Evolutionary conservation across 1,140 invertebrate genomes (phyloP), one percentile per base, ranked within the genome.

Genomic region (Euwallacea fornicatus): DNA sequence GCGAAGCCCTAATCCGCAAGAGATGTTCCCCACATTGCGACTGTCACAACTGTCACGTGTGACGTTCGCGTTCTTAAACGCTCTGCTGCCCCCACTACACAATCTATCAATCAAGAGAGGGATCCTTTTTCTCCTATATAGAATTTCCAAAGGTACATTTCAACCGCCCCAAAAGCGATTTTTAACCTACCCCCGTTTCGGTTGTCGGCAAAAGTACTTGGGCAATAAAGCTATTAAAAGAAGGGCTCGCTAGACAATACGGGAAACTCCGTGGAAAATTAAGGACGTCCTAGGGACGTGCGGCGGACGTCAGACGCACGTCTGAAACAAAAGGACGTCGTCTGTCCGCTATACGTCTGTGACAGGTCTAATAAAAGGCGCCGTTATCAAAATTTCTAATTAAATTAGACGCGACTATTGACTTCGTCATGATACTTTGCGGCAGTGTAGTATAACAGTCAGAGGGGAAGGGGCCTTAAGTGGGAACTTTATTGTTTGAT

Each of bases 381-480:
- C 44, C 21, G 61, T 63, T 63, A 44, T 63, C 42, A 50, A 16
- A 46, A 63, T 47, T 63, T 42, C 42, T 50, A 50, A 50, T 63
- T 50, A 50, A 50, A 63, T 63, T 63, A 63, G 61, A 47, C 61
- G 3, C 44, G 61, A 44, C 61, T 63, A 63, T 63, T 63, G 61
- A 63, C 61, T 63, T 63, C 21, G 61, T 50, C 61, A 63, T 63
- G 61, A 63, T 63, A 47, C 61, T 42, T 10, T 63, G 61, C 46
- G 61, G 61, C 47, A 16, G 10, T 41, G 55, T 15, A 58, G n/a
- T 15, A 16, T 58, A 33, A 33, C 10, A 6, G n/a, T 15, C 13
- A 7, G n/a, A 33, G 55, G 10, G 13, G 16, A 58, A 16, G 10
- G n/a, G 46, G 46, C 13, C 46, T 50, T 50, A 58, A 58, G 55